These are phyloP conservation scores for Andrena bucephala DNA, from an alignment of 2,888 invertebrate species.

Conservation along the genomic window DNA sequence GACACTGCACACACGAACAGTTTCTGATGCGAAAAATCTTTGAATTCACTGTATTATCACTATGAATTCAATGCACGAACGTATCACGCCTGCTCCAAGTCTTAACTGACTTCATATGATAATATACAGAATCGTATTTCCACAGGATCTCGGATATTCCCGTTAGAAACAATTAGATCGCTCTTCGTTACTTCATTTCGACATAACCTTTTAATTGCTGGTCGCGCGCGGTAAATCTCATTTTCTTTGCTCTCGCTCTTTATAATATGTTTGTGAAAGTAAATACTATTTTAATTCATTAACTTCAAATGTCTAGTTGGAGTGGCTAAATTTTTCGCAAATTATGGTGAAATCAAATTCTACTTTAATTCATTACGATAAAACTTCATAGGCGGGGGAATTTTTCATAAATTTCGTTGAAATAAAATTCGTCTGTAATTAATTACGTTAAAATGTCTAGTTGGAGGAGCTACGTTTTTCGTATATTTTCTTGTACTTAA, in stretches of 20 bases:
- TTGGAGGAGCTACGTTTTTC: no score
- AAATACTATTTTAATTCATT: no score
- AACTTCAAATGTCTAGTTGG: no score
- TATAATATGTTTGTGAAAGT: background rate
- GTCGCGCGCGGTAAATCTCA: background rate
- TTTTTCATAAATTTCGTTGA: no score
- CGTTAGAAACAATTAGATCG: constrained; percentile 40
- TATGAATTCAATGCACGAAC: constrained; percentile 50
- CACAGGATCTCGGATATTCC: constrained; percentile 18
- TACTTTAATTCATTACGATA: no score
- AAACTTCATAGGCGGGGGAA: no score
- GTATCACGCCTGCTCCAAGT: constrained; percentile 47
- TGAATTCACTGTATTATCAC: constrained; percentile 67
- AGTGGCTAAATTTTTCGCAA: no score
- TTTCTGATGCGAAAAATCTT: constrained; percentile 70
- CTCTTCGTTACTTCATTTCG: constrained; percentile 42
- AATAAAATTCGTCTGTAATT: no score
- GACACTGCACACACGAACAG: constrained; percentile 72
- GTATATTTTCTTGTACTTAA: no score
- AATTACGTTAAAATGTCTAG: no score
- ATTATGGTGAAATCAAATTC: no score
- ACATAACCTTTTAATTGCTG: constrained; percentile 65
- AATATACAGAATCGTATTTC: constrained; percentile 32
- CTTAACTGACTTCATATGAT: constrained; percentile 42
- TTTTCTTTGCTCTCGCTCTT: constrained; percentile 25